Base-by-base conservation (phyloP, 1,140 invertebrate species). In the Andrena cerasifolii region DNA sequence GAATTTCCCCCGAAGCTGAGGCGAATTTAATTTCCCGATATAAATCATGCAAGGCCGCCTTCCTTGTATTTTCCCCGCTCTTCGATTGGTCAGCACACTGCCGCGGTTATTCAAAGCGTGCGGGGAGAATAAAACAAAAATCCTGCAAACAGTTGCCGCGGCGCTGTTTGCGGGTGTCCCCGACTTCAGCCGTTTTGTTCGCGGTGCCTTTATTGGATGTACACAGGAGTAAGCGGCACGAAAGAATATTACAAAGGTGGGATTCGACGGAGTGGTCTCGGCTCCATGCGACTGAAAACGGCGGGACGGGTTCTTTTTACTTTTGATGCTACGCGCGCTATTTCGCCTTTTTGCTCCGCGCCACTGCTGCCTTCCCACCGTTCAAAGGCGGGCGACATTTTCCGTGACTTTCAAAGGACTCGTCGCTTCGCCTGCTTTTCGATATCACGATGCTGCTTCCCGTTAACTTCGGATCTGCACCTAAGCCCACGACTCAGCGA, bases 301-400 rank as follows among this genome's bases (percentile, higher is more conserved):
- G 74, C 56, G 49, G 71, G 33, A 53, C 66, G 36, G 36, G 75
- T 77, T 71, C 56, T 62, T 45, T 62, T 70, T 61, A 51, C 66
- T 45, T 77, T 40, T 40, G n/a, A 45, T 24, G 56, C 31, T 47
- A 0, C 43, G 43, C 18, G 16, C 36, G 65, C 24, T 53, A 51
- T 77, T 77, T 59, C 56, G 33, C 26, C 18, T n/a, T 26, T 54
- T 31, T 54, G 49, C 31, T 14, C 24, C 8, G 12, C 33, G 18
- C n/a, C 47, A 8, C 43, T n/a, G 14, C 24, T 56, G 18, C 36
- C 24, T 16, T 26, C 24, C 16, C 12, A 4, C 45, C 12, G 43
- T 43, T 77, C 67, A 61, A 71, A 77, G 66, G 43, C 26, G 33
- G 5, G 51, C 43, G 43, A 54, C 24, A 73, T 75, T 66, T 56